phyloP scores from a whole-genome alignment of 2,888 invertebrate species.

The Dendrolimus houi region DNA sequence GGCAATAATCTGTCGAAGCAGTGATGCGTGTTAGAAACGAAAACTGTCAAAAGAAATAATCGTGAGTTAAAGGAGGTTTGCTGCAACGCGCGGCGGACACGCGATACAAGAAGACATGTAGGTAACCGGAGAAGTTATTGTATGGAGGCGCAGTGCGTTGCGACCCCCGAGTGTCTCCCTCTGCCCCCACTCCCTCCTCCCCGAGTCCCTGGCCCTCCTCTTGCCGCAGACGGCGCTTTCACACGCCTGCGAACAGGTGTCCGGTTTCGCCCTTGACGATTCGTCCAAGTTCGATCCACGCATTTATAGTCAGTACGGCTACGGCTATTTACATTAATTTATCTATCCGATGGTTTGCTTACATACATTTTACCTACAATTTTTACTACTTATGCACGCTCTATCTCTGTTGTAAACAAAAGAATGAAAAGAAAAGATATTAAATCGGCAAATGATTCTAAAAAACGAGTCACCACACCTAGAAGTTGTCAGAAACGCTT shows the following conservation, averaged over 20 bases:
- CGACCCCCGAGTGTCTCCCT: slow-evolving; percentile 28
- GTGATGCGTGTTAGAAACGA: slow-evolving; percentile 47
- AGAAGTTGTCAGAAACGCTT: too few species aligned
- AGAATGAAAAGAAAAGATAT: background rate
- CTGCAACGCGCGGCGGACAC: slow-evolving; percentile 40
- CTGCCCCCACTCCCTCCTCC: slow-evolving; percentile 18
- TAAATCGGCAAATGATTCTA: background rate
- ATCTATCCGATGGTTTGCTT: too few species aligned
- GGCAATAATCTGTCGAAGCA: slow-evolving; percentile 30
- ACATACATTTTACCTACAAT: slow-evolving; percentile 1
- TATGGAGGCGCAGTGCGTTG: slow-evolving; percentile 68
- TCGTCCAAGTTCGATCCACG: slow-evolving; percentile 50
- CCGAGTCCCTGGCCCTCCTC: slow-evolving; percentile 7
- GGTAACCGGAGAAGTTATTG: slow-evolving; percentile 72
- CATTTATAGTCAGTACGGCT: slow-evolving; percentile 4
- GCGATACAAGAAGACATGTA: slow-evolving; percentile 65
- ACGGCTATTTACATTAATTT: too few species aligned
- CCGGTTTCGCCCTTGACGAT: slow-evolving; percentile 70
- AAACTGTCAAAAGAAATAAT: slow-evolving; percentile 64
- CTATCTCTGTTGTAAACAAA: background rate
- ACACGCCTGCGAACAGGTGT: slow-evolving; percentile 73
- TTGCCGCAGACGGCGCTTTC: slow-evolving; percentile 38
- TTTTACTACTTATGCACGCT: too few species aligned
- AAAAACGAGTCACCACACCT: too few species aligned
- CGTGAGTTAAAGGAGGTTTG: slow-evolving; percentile 39